Evolutionary conservation across 1,140 invertebrate genomes (phyloP), one percentile per base, ranked within the genome.

Genomic region (Anastatus disparis): DNA sequence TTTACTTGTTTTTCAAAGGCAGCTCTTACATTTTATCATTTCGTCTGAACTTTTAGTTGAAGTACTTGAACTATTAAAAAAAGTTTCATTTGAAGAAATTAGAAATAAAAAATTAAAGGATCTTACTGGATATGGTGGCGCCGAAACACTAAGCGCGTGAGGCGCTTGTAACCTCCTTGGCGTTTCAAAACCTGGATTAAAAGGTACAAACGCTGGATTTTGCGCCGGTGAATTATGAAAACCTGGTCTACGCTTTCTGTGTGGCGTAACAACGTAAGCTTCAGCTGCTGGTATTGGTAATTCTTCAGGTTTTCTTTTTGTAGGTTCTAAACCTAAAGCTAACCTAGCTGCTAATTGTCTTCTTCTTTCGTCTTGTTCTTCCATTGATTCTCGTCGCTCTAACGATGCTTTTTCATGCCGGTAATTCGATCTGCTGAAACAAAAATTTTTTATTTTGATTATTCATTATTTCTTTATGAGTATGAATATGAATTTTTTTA

Each of bases 201-300:
- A 94, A 26, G 93, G 92, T 46, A 94, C 93, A 77, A 95, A 95
- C 13, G 93, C 92, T 55, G 93, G 91, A 84, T 94, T 94, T 78
- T 94, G 93, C 52, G 92, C 91, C 9, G 93, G 93, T 8, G 93
- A 91, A 77, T 94, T 94, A 75, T 94, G 92, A 79, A 95, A 95
- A 26, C 93, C 93, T 1, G 93, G 93, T 77, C 93, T 86, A 82
- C 93, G 87, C 84, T 95, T 94, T 72, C 93, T 83, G 83, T 94
- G 93, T 0, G 93, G 93, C 40, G 92, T 94, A 7, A 95, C 93
- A 27, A 94, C 92, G 77, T 94, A 94, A 72, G 86, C 87, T 70
- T 88, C 87, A 22, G 86, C 84, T 9, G 83, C 80, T 44, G 84
- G 80, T 55, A 85, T 79, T n/a, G 85, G 84, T 66, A 85, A 78